phyloP scores from a whole-genome alignment of 2,797 vertebrate species.

The Acrocephalus scirpaceus region DNA sequence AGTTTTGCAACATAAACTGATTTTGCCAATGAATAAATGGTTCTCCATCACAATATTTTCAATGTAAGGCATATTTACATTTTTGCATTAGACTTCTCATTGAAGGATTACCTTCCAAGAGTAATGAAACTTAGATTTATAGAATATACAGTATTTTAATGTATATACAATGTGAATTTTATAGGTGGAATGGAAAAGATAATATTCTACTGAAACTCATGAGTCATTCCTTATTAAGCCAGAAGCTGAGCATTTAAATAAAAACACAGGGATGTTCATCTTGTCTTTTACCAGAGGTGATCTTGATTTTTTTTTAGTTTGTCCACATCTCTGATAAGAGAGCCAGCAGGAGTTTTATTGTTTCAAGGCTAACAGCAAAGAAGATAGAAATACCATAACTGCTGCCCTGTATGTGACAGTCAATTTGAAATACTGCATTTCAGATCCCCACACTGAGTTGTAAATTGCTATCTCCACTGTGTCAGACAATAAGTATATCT shows the following conservation, averaged over 20 bases:
- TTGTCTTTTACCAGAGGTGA: constrained; percentile 60
- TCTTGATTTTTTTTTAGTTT: constrained; percentile 67
- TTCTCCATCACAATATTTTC: background rate
- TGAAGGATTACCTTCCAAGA: background rate
- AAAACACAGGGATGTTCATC: constrained; percentile 11
- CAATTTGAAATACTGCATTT: constrained; percentile 66
- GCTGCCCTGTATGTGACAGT: constrained; percentile 50
- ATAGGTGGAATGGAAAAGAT: constrained; percentile 18
- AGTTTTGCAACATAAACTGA: background rate
- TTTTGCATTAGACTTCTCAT: background rate
- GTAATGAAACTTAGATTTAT: background rate
- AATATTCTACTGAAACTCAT: background rate
- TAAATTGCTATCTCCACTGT: constrained; percentile 6
- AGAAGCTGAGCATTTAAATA: background rate
- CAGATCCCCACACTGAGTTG: constrained; percentile 45
- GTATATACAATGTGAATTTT: background rate
- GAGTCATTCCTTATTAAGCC: constrained; percentile 29
- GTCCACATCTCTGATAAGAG: constrained; percentile 62
- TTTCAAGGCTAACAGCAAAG: constrained; percentile 65
- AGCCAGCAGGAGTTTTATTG: constrained; percentile 62
- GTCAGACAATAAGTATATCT: constrained; percentile 51
- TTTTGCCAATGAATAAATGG: background rate
- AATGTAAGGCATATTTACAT: background rate
- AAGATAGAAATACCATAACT: constrained; percentile 67
- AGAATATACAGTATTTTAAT: background rate